phyloP scores from a whole-genome alignment of 2,797 vertebrate genomes.

The Cichlasoma orientale region DNA sequence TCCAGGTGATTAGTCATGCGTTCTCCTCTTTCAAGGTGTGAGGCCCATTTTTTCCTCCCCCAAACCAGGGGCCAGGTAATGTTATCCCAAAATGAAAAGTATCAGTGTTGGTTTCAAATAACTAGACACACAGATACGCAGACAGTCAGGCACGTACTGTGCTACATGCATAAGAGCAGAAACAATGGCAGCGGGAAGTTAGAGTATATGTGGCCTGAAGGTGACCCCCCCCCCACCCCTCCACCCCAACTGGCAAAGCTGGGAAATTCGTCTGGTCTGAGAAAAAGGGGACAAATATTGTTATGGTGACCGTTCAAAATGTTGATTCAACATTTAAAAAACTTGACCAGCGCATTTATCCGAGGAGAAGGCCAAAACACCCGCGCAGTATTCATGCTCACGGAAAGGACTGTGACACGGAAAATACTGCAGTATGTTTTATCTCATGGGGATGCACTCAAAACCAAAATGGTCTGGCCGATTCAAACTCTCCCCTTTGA shows the following conservation, averaged over 20 bases:
- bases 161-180: constrained; percentile 3
- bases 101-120: constrained; percentile 67
- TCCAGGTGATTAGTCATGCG: constrained; percentile 77
- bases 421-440: constrained; percentile 46
- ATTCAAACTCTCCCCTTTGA: constrained; percentile 39
- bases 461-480: constrained; percentile 35
- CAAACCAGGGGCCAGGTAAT: constrained; percentile 51
- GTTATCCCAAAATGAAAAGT: constrained; percentile 57
- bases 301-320: constrained; percentile 44
- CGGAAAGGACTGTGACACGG: constrained; percentile 8
- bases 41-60: constrained; percentile 40
- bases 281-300: constrained; percentile 18
- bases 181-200: constrained; percentile 13
- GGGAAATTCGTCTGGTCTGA: constrained; percentile 32
- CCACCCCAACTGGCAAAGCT: constrained; percentile 2
- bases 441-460: constrained; percentile 43
- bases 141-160: neutral
- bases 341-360: constrained; percentile 11
- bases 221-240: neutral
- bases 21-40: constrained; percentile 77
- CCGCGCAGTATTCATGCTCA: constrained; percentile 34
- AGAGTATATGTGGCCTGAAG: constrained; percentile 27
- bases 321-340: constrained; percentile 34
- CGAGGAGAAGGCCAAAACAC: constrained; percentile 29
- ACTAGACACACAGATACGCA: constrained; percentile 34